A percentile compares a stretch with the other conserved stretches of the same genome.
phyloP scores from a whole-genome alignment of 2,113 vertebrate genomes.

The Oreamnos americanus region DNA sequence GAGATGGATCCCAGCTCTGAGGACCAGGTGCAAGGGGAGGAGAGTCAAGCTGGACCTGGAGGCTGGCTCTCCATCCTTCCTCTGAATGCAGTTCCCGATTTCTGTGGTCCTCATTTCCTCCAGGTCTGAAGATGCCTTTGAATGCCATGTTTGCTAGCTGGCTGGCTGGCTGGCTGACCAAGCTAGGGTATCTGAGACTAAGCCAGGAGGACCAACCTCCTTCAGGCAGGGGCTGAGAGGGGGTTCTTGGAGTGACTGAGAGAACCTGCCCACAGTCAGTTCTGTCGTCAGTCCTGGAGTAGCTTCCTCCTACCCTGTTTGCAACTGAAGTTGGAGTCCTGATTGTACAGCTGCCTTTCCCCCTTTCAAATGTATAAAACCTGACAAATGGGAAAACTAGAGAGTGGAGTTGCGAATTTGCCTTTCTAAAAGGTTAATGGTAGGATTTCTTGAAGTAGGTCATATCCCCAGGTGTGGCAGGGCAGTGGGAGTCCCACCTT shows the following conservation, averaged over 20 bases:
- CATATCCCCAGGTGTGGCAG: background rate
- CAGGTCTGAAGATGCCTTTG: background rate
- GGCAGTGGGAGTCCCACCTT: background rate
- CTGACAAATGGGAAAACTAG: background rate
- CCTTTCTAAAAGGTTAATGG: background rate
- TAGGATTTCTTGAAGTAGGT: background rate
- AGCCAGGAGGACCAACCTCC: background rate
- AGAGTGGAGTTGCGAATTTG: background rate
- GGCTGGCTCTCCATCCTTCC: background rate
- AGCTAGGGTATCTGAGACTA: background rate
- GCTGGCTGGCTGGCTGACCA: background rate
- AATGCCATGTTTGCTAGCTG: background rate
- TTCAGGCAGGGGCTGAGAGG: background rate
- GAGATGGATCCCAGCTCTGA: background rate
- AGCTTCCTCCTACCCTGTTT: background rate
- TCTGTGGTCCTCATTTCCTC: background rate
- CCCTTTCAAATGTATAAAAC: constrained; percentile 21
- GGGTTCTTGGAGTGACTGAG: background rate
- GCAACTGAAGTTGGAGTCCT: constrained; percentile 14
- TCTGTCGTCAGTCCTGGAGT: background rate
- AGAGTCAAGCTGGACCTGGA: background rate
- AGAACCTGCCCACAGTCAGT: background rate
- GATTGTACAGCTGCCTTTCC: background rate
- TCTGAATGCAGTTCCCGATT: background rate
- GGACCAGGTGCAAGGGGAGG: background rate